Percentiles rank a stretch among this genome's conserved stretches.
These are phyloP conservation scores for Pseudotriccus pelzelni DNA, from an alignment of 2,797 vertebrate genomes.

Conservation along the genomic window DNA sequence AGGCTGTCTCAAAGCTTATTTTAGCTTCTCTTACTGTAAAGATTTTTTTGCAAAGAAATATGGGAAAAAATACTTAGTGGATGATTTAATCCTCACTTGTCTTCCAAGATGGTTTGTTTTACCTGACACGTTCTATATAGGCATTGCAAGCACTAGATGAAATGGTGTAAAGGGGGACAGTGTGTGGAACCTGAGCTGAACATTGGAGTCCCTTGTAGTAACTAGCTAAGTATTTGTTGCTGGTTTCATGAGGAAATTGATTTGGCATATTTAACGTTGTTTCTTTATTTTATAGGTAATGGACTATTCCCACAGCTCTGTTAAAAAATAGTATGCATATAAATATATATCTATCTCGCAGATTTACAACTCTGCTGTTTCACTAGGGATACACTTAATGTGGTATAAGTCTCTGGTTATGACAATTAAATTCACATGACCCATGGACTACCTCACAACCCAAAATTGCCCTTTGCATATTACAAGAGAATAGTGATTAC, in stretches of 20 bases:
- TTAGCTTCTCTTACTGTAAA: neutral
- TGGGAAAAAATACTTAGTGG: neutral
- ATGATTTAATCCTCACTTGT: neutral
- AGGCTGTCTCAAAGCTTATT: neutral
- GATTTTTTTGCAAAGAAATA: neutral
- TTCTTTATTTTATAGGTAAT: constrained; percentile 68
- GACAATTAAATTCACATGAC: constrained; percentile 71
- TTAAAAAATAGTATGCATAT: constrained; percentile 37
- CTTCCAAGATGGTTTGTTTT: constrained; percentile 10
- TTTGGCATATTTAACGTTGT: constrained; percentile 61
- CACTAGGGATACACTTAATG: constrained; percentile 61
- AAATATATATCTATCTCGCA: constrained; percentile 2
- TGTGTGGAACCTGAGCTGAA: neutral
- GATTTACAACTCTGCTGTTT: constrained; percentile 60
- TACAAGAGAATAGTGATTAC: constrained; percentile 37
- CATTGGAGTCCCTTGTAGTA: neutral
- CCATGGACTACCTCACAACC: constrained; percentile 63
- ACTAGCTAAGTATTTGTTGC: constrained; percentile 52
- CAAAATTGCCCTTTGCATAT: constrained; percentile 55
- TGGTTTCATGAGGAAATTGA: constrained; percentile 64
- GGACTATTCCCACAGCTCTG: constrained; percentile 55
- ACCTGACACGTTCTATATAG: neutral
- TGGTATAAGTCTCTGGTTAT: constrained; percentile 67
- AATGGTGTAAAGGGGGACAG: neutral
- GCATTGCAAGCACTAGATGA: neutral